Conservation (phyloP, 2,113 vertebrate species). For the Mormyrus lacerda region DNA sequence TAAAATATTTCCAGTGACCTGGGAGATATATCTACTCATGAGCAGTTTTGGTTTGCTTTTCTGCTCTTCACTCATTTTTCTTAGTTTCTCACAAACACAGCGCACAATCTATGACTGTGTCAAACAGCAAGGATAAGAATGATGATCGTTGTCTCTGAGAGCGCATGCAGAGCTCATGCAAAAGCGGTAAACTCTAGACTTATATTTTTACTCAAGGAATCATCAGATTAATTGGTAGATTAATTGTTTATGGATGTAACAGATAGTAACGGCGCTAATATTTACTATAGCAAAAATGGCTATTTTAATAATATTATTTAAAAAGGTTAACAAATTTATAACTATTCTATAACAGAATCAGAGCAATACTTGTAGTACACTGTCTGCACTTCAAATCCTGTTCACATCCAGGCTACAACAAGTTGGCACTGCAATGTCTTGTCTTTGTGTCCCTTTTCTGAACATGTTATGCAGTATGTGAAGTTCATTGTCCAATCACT, state of each 20-base stretch:
- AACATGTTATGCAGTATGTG: background rate
- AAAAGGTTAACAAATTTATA: background rate
- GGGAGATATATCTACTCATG: background rate
- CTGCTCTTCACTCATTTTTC: background rate
- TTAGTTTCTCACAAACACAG: too few relatives aligned
- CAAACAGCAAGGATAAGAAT: too few relatives aligned
- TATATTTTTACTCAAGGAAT: background rate
- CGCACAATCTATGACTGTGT: too few relatives aligned
- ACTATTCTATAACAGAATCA: background rate
- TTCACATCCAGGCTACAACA: background rate
- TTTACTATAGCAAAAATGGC: background rate
- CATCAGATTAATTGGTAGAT: background rate
- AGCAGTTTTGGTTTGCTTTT: background rate
- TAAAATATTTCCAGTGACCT: background rate
- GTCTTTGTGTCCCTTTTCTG: background rate
- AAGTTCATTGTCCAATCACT: background rate
- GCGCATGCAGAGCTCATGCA: background rate
- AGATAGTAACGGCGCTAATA: background rate
- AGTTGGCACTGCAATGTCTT: background rate
- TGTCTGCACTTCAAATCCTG: background rate
- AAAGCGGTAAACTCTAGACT: background rate
- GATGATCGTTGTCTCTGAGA: too few relatives aligned
- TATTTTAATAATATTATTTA: background rate
- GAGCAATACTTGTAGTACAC: background rate
- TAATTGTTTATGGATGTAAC: background rate